A percentile compares a stretch with the other conserved stretches of the same genome.
These are phyloP conservation scores for Boloria selene DNA, from an alignment of 2,888 invertebrate genomes.

Conservation along the genomic window DNA sequence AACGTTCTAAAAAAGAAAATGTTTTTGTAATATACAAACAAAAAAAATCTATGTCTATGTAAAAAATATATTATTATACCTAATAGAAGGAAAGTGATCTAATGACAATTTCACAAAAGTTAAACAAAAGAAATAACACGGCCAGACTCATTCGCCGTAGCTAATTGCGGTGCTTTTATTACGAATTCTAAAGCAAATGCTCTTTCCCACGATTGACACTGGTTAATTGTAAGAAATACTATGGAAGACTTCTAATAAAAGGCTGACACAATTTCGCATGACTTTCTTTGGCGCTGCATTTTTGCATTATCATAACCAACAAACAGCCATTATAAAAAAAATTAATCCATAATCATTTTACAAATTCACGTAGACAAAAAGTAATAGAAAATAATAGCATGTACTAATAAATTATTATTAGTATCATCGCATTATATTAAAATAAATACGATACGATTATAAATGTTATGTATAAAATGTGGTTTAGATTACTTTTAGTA, in stretches of 20 bases:
- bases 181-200: constrained; percentile 8
- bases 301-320: background rate
- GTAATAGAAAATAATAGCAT: no score
- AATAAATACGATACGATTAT: no score
- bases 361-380: background rate
- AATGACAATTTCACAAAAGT: background rate
- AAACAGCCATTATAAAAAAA: no score
- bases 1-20: constrained; percentile 88
- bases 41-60: background rate
- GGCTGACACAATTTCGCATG: constrained; percentile 12
- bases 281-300: constrained; percentile 7
- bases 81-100: background rate
- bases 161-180: constrained; percentile 6
- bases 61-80: background rate
- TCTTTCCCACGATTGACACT: constrained; percentile 14
- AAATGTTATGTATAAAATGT: no score
- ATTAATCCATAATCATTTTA: no score
- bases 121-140: background rate
- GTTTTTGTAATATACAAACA: background rate
- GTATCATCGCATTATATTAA: no score
- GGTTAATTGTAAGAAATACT: background rate
- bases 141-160: constrained; percentile 1
- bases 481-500: no score
- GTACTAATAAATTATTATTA: no score
- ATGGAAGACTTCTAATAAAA: constrained; percentile 7